Percentiles rank a stretch among this genome's conserved stretches.
Conservation (phyloP, 1,140 invertebrate genomes). For the Bicyclus anynana region DNA sequence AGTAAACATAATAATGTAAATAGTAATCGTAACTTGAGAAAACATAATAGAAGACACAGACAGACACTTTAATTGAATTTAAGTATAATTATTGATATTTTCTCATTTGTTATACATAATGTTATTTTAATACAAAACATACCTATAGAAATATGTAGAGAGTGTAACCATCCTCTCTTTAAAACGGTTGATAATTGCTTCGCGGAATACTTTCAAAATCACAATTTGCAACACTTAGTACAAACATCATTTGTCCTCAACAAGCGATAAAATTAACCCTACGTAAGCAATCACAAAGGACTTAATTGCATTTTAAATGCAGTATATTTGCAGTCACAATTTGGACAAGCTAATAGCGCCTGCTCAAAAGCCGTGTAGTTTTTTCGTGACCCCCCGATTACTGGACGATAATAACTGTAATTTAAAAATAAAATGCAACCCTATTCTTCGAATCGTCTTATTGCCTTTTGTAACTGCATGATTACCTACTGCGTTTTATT, state of each 20-base stretch:
- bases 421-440: slow-evolving; percentile 52
- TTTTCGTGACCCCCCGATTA: slow-evolving; percentile 45
- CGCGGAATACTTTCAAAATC: not conserved
- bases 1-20: too few relatives aligned
- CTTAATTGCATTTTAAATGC: slow-evolving; percentile 13
- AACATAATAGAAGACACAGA: too few relatives aligned
- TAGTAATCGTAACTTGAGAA: too few relatives aligned
- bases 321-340: slow-evolving; percentile 14
- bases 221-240: not conserved
- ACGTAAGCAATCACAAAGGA: not conserved
- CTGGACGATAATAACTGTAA: slow-evolving; percentile 51
- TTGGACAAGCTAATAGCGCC: slow-evolving; percentile 31
- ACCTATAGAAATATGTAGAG: too few relatives aligned
- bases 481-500: slow-evolving; percentile 27
- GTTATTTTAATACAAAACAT: too few relatives aligned
- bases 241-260: not conserved
- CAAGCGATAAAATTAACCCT: not conserved
- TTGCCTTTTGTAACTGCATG: slow-evolving; percentile 38
- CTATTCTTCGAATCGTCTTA: slow-evolving; percentile 49
- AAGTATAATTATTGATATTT: too few relatives aligned
- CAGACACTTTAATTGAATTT: too few relatives aligned
- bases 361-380: slow-evolving; percentile 23
- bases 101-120: too few relatives aligned
- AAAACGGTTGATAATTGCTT: too few relatives aligned
- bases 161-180: too few relatives aligned